These are phyloP conservation scores for Sakesphorus luctuosus DNA, from an alignment of 2,113 vertebrate species.

Conservation along the genomic window DNA sequence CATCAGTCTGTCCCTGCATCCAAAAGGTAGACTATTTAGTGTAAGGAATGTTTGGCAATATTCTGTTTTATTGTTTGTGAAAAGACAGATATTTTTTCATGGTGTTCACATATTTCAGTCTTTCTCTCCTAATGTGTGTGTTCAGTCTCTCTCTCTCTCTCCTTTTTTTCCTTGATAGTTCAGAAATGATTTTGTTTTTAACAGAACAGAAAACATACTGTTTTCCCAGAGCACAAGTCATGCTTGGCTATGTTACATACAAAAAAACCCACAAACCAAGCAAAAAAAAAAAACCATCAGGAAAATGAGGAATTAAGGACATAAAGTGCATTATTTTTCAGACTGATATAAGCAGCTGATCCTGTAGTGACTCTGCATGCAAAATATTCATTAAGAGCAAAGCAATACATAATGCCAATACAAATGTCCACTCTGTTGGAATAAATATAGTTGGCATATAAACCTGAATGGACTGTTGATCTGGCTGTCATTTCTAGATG, in stretches of 20 bases:
- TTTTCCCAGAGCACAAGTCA: neutral
- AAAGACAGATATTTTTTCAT: neutral
- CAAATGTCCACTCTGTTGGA: neutral
- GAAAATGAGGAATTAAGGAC: neutral
- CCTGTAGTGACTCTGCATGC: conserved; percentile 8
- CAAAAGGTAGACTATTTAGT: neutral
- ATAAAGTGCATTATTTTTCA: conserved; percentile 12
- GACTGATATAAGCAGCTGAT: neutral
- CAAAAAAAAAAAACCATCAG: neutral
- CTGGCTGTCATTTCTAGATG: conserved; percentile 24
- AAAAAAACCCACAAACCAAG: neutral
- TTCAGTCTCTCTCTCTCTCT: neutral
- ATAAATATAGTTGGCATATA: conserved; percentile 32
- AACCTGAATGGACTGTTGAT: conserved; percentile 30
- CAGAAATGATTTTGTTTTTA: neutral
- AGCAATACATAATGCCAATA: neutral
- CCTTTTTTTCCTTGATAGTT: neutral
- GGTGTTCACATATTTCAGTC: neutral
- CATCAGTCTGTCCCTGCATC: neutral
- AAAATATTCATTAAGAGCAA: conserved; percentile 23
- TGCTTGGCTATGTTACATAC: neutral
- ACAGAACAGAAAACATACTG: neutral
- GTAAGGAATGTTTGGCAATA: neutral
- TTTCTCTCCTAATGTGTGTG: neutral
- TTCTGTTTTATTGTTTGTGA: neutral